These are phyloP conservation scores for Ctenomys sociabilis DNA, from an alignment of 2,113 vertebrate genomes.

Conservation along the genomic window DNA sequence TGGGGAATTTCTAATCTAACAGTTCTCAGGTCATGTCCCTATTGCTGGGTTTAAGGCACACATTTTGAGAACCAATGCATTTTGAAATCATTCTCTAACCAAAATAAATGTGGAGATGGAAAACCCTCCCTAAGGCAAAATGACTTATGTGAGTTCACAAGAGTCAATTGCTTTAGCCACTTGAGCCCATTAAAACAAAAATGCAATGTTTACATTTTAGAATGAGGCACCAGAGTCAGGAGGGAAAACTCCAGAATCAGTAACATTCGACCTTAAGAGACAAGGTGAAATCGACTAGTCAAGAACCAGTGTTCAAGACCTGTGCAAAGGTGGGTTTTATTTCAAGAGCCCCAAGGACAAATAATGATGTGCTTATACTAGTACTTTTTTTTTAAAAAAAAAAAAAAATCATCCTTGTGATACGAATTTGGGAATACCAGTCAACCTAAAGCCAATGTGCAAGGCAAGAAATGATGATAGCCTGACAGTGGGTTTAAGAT, in stretches of 20 bases:
- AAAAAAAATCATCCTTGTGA: neutral
- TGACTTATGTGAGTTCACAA: neutral
- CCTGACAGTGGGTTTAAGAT: neutral
- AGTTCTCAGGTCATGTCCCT: neutral
- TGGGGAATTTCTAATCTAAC: neutral
- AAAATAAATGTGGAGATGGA: constrained; percentile 15
- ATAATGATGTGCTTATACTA: neutral
- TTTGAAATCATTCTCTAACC: neutral
- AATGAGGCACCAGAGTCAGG: neutral
- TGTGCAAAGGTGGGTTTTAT: neutral
- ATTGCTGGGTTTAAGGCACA: neutral
- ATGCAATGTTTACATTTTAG: neutral
- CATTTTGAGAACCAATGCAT: neutral
- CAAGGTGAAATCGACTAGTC: neutral
- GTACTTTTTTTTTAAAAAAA: constrained; percentile 9
- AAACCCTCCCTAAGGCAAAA: neutral
- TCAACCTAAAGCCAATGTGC: constrained; percentile 45
- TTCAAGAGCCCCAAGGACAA: constrained; percentile 1
- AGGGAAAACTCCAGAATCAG: constrained; percentile 27
- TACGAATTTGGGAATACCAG: neutral
- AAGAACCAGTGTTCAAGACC: neutral
- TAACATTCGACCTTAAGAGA: neutral
- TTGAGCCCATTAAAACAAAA: neutral
- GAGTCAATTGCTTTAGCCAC: neutral
- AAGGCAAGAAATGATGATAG: neutral